phyloP scores from a whole-genome alignment of 2,797 vertebrate genomes.

The Anguilla pacifica region DNA sequence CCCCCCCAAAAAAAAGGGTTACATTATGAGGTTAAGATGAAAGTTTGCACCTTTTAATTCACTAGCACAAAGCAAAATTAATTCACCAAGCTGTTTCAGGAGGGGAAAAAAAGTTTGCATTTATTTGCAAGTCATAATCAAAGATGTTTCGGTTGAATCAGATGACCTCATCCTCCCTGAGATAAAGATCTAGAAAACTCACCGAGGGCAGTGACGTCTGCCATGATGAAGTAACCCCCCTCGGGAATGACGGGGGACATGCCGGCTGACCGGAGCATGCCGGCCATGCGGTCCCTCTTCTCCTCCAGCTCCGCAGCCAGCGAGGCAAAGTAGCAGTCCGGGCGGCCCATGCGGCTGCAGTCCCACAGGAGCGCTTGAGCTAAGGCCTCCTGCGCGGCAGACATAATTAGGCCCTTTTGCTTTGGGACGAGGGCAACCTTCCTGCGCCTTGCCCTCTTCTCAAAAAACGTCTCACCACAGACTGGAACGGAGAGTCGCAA shows the following conservation, averaged over 20 bases:
- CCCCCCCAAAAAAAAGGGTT: too few relatives aligned
- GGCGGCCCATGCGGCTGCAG: conserved; percentile 80
- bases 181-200: conserved; percentile 46
- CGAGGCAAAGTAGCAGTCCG: conserved; percentile 89
- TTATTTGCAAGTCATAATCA: too few relatives aligned
- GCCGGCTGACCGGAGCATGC: conserved; percentile 77
- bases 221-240: conserved; percentile 95
- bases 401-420: not conserved
- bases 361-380: conserved; percentile 83
- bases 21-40: too few relatives aligned
- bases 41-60: too few relatives aligned
- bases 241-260: conserved; percentile 88
- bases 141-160: not conserved
- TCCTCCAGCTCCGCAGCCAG: conserved; percentile 82
- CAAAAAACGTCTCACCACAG: not conserved
- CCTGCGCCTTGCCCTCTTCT: not conserved
- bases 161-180: not conserved
- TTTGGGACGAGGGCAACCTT: not conserved
- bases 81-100: too few relatives aligned
- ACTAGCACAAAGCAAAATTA: too few relatives aligned
- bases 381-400: conserved; percentile 82
- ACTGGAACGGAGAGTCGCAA: not conserved
- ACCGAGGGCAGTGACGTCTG: conserved; percentile 85
- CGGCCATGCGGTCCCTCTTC: conserved; percentile 86
- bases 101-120: too few relatives aligned